Evolutionary conservation across 2,113 vertebrate genomes (phyloP).

Genomic region (Mobula birostris): DNA sequence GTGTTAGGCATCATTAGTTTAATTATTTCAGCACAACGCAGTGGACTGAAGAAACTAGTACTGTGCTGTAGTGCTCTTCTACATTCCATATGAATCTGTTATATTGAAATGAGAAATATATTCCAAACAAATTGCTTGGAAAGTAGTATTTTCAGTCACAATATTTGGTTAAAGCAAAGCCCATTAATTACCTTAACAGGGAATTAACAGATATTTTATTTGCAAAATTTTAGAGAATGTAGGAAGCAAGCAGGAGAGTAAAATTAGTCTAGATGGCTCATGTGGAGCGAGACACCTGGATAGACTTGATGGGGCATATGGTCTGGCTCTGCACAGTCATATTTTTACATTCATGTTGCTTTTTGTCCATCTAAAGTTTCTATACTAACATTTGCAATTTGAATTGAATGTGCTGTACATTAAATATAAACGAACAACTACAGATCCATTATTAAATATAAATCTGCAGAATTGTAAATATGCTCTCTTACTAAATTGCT

Average conservation of each 20-base stretch:
- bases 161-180: not conserved
- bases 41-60: too few relatives aligned
- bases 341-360: not conserved
- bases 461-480: not conserved
- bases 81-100: too few relatives aligned
- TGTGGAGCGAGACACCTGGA: slow-evolving; percentile 21
- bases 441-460: not conserved
- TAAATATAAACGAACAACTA: not conserved
- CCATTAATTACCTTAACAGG: not conserved
- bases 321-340: not conserved
- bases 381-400: not conserved
- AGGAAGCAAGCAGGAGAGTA: not conserved
- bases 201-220: not conserved
- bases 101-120: not conserved
- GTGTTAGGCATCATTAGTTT: too few relatives aligned
- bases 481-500: not conserved
- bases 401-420: not conserved
- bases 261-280: not conserved
- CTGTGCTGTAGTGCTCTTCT: too few relatives aligned
- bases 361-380: not conserved
- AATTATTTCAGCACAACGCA: too few relatives aligned
- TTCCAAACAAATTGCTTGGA: not conserved
- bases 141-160: not conserved
- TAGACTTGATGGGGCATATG: not conserved
- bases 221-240: not conserved